Conservation (phyloP, 2,888 invertebrate species). For the Capitulum mitella region DNA sequence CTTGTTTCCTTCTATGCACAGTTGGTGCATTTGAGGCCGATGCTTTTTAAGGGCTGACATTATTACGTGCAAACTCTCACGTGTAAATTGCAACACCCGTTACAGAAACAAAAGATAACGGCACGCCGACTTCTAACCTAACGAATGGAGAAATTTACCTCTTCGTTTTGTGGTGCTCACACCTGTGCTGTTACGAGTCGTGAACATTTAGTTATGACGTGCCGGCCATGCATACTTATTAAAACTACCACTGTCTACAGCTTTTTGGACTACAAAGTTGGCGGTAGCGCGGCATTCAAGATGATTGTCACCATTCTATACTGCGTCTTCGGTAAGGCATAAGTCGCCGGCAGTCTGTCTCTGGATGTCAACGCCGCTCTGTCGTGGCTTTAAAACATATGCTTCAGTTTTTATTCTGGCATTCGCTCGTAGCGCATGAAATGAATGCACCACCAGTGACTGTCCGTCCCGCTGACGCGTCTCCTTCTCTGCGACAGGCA, state of each 20-base stretch:
- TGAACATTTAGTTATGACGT: too few species aligned
- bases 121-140: too few species aligned
- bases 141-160: not conserved
- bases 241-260: constrained; percentile 5
- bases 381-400: not conserved
- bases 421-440: too few species aligned
- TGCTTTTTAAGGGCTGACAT: too few species aligned
- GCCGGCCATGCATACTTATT: too few species aligned
- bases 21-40: too few species aligned
- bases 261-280: constrained; percentile 34
- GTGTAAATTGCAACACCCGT: too few species aligned
- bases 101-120: too few species aligned
- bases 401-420: not conserved
- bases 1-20: too few species aligned
- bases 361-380: not conserved
- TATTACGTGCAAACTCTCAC: too few species aligned
- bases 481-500: constrained; percentile 38
- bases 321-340: constrained; percentile 41
- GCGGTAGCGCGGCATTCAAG: constrained; percentile 33
- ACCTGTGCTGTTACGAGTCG: too few species aligned
- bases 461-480: not conserved
- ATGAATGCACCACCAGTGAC: too few species aligned
- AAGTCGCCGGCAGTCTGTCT: not conserved
- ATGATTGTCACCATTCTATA: constrained; percentile 41
- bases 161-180: not conserved